Conservation (phyloP, 64 coral and sea anemone genomes). For the Stichodactyla helianthus region DNA sequence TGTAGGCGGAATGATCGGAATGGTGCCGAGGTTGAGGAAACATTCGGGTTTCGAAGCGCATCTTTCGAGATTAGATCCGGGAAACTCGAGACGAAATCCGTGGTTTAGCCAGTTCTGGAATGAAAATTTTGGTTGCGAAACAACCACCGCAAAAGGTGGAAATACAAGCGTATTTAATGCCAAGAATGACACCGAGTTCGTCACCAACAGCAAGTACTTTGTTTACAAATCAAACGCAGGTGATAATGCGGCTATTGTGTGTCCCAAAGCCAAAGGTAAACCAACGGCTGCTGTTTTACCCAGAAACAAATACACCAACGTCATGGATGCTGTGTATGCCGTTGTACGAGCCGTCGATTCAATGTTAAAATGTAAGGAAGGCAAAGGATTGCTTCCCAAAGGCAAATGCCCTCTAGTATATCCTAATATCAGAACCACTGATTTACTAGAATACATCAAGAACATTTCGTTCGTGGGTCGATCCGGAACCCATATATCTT, state of each 20-base stretch:
- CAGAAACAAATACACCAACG: conserved; percentile 92
- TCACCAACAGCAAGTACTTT: neutral
- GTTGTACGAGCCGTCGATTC: conserved; percentile 52
- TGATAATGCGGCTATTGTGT: conserved; percentile 65
- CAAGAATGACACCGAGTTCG: neutral
- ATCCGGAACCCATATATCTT: conserved; percentile 65
- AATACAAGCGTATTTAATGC: neutral
- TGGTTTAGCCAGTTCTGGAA: conserved; percentile 85
- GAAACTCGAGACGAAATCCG: conserved; percentile 51
- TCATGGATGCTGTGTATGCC: conserved; percentile 83
- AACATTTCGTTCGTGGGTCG: conserved; percentile 68
- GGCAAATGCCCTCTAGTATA: conserved; percentile 43
- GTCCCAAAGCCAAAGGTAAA: conserved; percentile 38
- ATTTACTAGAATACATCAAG: conserved; percentile 62
- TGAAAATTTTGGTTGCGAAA: conserved; percentile 40
- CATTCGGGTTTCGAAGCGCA: conserved; percentile 45
- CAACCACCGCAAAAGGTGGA: neutral
- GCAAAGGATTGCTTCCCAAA: conserved; percentile 27
- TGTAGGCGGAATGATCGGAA: conserved; percentile 73
- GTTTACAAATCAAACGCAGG: conserved; percentile 20
- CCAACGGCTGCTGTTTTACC: conserved; percentile 53
- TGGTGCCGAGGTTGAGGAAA: conserved; percentile 54
- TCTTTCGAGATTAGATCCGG: conserved; percentile 38
- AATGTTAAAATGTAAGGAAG: conserved; percentile 61
- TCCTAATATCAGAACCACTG: conserved; percentile 30